These are phyloP conservation scores for Drosophila tanythrix DNA, from an alignment of 2,888 invertebrate species.

Conservation along the genomic window DNA sequence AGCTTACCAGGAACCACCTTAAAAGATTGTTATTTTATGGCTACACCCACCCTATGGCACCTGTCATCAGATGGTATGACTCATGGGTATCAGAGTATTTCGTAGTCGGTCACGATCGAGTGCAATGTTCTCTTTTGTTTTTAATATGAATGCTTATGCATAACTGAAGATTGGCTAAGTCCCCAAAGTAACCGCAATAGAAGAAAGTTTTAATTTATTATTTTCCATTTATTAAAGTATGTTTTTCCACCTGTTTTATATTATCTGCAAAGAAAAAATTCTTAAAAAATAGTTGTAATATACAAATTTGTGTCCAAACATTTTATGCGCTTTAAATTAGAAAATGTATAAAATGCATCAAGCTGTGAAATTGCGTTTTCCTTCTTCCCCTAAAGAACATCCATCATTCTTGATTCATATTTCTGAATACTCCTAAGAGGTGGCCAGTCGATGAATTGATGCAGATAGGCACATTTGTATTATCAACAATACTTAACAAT, in stretches of 20 bases:
- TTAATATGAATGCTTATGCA: no score
- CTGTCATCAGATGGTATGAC: background rate
- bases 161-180: background rate
- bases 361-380: background rate
- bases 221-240: background rate
- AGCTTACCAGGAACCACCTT: background rate
- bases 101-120: background rate
- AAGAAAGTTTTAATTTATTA: background rate
- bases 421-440: background rate
- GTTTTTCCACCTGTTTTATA: background rate
- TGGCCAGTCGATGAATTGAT: background rate
- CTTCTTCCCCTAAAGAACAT: background rate
- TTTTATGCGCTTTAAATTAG: background rate
- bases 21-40: background rate
- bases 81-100: background rate
- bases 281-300: background rate
- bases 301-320: background rate
- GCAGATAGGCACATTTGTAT: background rate
- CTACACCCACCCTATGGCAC: background rate
- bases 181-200: background rate
- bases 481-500: background rate
- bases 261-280: background rate
- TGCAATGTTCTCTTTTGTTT: no score
- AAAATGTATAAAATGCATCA: background rate
- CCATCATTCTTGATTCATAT: background rate